Percentiles rank a stretch among this genome's conserved stretches.
These are phyloP conservation scores for Conus ventricosus DNA, from an alignment of 1,140 invertebrate species.

Conservation along the genomic window DNA sequence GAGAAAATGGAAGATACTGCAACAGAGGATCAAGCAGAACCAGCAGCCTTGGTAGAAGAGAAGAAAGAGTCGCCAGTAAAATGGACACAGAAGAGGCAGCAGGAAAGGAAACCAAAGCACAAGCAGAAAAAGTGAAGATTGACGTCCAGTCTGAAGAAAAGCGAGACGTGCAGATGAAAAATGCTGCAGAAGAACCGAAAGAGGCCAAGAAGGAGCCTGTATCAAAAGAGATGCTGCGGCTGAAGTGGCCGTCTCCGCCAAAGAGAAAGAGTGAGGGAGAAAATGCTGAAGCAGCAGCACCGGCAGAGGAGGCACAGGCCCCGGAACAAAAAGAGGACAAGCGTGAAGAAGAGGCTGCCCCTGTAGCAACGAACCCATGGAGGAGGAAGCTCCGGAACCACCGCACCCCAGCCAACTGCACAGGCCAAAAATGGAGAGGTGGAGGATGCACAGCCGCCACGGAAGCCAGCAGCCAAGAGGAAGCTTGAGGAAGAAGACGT, in stretches of 20 bases:
- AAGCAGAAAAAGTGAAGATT: not conserved
- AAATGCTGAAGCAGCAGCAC: constrained; percentile 27
- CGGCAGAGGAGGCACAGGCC: not conserved
- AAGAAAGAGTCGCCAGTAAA: not conserved
- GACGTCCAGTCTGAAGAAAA: not conserved
- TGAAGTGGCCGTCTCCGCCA: not conserved
- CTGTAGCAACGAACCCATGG: constrained; percentile 21
- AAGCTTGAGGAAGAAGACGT: constrained; percentile 39
- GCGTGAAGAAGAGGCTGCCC: not conserved
- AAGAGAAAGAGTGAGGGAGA: constrained; percentile 33
- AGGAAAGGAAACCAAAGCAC: not conserved
- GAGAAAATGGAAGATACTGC: not conserved
- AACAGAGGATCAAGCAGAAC: not conserved
- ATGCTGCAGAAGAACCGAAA: not conserved
- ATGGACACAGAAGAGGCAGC: not conserved
- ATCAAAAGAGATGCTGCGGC: not conserved
- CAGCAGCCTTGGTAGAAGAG: not conserved
- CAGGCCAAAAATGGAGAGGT: constrained; percentile 21
- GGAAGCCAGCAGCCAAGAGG: constrained; percentile 34
- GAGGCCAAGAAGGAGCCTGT: not conserved
- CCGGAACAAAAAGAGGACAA: not conserved
- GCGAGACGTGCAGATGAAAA: not conserved
- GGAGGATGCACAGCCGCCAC: not conserved
- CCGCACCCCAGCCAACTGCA: constrained; percentile 3
- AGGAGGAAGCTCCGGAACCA: constrained; percentile 36